Percentiles rank a stretch among this genome's conserved stretches.
Conservation (phyloP, 2,797 vertebrate species). For the Cynopterus sphinx region DNA sequence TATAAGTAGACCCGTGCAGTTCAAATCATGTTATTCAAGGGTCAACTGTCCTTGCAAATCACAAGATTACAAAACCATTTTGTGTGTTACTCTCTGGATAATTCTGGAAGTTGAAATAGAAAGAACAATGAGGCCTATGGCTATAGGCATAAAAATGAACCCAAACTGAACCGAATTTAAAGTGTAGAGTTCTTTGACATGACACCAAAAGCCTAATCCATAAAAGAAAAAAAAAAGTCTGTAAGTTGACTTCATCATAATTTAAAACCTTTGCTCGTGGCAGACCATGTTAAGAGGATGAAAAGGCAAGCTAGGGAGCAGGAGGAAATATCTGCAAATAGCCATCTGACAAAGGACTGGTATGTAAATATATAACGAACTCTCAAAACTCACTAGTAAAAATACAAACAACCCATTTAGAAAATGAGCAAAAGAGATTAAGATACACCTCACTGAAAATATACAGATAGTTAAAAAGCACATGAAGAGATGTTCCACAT, state of each 20-base stretch:
- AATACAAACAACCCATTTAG: background rate
- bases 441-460: background rate
- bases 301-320: background rate
- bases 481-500: background rate
- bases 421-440: background rate
- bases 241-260: background rate
- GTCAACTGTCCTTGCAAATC: background rate
- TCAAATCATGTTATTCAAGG: background rate
- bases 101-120: background rate
- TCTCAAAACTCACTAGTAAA: background rate
- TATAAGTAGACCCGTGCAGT: background rate
- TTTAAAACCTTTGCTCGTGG: background rate
- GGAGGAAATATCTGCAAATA: background rate
- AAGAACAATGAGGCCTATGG: background rate
- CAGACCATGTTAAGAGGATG: background rate
- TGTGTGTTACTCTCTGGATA: background rate
- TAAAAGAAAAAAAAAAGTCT: background rate
- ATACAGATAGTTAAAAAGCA: background rate
- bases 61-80: background rate
- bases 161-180: background rate
- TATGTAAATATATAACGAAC: background rate
- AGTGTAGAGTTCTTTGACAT: background rate
- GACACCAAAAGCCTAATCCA: background rate
- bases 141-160: background rate
- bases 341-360: background rate